Conservation (phyloP, 2,888 invertebrate species). For the Erannis defoliaria region DNA sequence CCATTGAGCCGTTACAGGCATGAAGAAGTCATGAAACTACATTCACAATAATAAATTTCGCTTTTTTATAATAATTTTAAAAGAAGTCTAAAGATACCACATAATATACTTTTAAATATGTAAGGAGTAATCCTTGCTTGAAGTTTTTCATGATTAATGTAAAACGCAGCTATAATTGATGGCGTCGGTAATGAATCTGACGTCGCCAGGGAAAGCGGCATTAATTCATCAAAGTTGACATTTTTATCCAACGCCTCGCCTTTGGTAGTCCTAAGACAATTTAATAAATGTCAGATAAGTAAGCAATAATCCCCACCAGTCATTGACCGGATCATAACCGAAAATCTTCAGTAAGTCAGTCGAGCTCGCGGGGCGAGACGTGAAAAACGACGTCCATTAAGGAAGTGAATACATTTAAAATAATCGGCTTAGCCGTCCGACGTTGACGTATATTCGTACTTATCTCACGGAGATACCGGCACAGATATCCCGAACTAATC, state of each 20-base stretch:
- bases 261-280: slow-evolving; percentile 62
- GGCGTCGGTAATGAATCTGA: slow-evolving; percentile 42
- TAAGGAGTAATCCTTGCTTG: neutral
- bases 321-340: slow-evolving; percentile 85
- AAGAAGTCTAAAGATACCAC: neutral
- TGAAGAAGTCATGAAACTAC: no score
- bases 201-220: slow-evolving; percentile 46
- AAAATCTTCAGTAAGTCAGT: slow-evolving; percentile 83
- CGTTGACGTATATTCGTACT: slow-evolving; percentile 87
- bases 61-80: no score
- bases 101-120: neutral
- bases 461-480: slow-evolving; percentile 86
- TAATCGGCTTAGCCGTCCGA: slow-evolving; percentile 86
- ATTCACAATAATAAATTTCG: no score
- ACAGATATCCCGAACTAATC: slow-evolving; percentile 85
- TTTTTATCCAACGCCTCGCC: slow-evolving; percentile 54
- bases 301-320: slow-evolving; percentile 76
- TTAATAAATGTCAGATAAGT: slow-evolving; percentile 76
- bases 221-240: slow-evolving; percentile 56
- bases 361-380: slow-evolving; percentile 69
- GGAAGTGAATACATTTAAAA: slow-evolving; percentile 87
- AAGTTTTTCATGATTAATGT: slow-evolving; percentile 6
- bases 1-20: no score
- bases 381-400: slow-evolving; percentile 86
- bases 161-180: slow-evolving; percentile 33